Evolutionary conservation across 2,113 vertebrate species (phyloP).

Genomic region (Crotalus helleri): DNA sequence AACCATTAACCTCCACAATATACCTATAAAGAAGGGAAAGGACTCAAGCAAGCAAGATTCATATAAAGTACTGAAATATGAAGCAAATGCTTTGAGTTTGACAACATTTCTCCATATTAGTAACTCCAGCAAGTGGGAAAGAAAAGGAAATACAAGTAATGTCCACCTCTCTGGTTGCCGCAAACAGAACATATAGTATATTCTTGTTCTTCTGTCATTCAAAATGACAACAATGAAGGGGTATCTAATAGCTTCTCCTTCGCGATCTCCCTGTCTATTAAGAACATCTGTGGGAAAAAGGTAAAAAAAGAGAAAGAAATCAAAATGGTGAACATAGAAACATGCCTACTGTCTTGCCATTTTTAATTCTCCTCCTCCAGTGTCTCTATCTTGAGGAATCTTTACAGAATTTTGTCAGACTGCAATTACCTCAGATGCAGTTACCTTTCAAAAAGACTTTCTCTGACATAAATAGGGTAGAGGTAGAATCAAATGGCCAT

Average conservation of each 20-base stretch:
- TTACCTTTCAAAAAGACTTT: no score
- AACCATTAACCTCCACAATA: constrained; percentile 40
- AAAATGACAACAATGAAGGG: background rate
- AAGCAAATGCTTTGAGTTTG: constrained; percentile 41
- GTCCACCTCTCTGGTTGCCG: constrained; percentile 11
- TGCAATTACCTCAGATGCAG: background rate
- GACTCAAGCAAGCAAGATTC: constrained; percentile 28
- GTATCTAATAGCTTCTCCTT: background rate
- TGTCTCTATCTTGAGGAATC: background rate
- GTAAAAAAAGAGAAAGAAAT: background rate
- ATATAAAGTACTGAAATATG: constrained; percentile 48
- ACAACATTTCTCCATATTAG: constrained; percentile 33
- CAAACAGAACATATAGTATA: background rate
- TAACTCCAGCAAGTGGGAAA: constrained; percentile 19
- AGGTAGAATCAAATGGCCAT: no score
- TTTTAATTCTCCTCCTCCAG: background rate
- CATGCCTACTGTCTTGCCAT: background rate
- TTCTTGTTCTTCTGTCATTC: background rate
- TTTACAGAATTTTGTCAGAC: background rate
- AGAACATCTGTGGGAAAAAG: background rate
- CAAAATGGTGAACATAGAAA: background rate
- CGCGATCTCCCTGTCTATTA: background rate
- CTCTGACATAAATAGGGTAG: no score
- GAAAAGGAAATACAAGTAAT: constrained; percentile 12
- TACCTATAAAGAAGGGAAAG: constrained; percentile 32